Percentiles rank a stretch among this genome's conserved stretches.
These are phyloP conservation scores for Bellardia pandia DNA, from an alignment of 2,888 invertebrate species.

Conservation along the genomic window DNA sequence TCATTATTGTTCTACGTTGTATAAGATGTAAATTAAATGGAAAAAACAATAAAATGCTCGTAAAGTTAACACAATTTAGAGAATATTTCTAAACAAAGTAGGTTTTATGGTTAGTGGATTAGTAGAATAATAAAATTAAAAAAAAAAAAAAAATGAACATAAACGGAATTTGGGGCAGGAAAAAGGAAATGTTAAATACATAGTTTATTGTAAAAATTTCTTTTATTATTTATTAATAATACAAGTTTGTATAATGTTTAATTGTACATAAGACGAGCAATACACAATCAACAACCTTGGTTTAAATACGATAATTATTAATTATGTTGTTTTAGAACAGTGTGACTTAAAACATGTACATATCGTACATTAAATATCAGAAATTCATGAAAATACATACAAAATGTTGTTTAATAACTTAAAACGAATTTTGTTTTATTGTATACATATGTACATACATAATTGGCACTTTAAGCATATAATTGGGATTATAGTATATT, in stretches of 20 bases:
- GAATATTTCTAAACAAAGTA: conserved; percentile 60
- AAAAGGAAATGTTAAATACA: conserved; percentile 68
- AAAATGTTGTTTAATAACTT: too few relatives aligned
- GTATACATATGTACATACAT: too few relatives aligned
- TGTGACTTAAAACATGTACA: neutral
- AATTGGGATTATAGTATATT: too few relatives aligned
- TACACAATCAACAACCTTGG: conserved; percentile 35
- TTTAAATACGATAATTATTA: conserved; percentile 13
- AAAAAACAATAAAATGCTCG: conserved; percentile 27
- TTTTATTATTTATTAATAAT: conserved; percentile 31
- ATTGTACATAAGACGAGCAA: neutral
- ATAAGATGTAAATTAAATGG: conserved; percentile 27
- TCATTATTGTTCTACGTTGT: conserved; percentile 34
- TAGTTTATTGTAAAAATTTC: conserved; percentile 38
- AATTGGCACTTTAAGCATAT: too few relatives aligned
- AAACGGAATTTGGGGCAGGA: conserved; percentile 58
- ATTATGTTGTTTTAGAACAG: neutral
- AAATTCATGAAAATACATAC: neutral
- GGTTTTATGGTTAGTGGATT: conserved; percentile 75
- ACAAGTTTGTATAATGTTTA: neutral
- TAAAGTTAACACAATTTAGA: conserved; percentile 41
- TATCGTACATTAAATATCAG: neutral
- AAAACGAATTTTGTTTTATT: too few relatives aligned
- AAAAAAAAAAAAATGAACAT: conserved; percentile 26
- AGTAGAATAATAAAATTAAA: conserved; percentile 67